A percentile compares a stretch with the other conserved stretches of the same genome.
Evolutionary conservation across 2,888 invertebrate species (phyloP).

Genomic region (Lydus trimaculatus): DNA sequence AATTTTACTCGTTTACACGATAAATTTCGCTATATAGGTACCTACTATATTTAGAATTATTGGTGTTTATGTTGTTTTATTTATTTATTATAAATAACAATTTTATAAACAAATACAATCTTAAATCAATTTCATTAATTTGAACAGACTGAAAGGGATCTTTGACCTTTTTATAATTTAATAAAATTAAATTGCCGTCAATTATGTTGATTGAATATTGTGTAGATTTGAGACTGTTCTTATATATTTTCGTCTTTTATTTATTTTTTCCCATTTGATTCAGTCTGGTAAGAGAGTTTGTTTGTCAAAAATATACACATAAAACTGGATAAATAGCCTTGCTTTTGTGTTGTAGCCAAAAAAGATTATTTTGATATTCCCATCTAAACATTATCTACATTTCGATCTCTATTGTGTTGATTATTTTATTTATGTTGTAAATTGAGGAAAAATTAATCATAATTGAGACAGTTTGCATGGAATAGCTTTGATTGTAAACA

Average conservation of each 20-base stretch:
- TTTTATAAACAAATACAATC: neutral
- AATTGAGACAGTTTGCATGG: no score
- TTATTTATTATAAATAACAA: neutral
- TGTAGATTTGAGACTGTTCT: neutral
- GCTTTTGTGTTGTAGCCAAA: no score
- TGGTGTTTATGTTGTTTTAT: neutral
- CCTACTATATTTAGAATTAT: neutral
- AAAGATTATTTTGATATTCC: no score
- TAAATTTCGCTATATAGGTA: neutral
- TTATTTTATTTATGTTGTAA: no score
- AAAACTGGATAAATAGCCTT: neutral
- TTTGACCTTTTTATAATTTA: constrained; percentile 3
- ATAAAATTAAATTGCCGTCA: constrained; percentile 4
- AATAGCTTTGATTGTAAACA: no score
- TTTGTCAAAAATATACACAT: neutral
- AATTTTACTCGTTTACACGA: neutral
- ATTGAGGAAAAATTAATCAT: no score
- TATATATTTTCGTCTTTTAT: neutral
- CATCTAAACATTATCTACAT: no score
- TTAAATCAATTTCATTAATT: neutral
- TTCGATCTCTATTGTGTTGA: no score
- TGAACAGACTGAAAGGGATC: neutral
- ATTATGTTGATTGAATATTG: neutral
- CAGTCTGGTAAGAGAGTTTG: no score
- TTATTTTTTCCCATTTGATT: neutral